Conservation (phyloP, 2,113 vertebrate genomes). For the Atlantisia rogersi region DNA sequence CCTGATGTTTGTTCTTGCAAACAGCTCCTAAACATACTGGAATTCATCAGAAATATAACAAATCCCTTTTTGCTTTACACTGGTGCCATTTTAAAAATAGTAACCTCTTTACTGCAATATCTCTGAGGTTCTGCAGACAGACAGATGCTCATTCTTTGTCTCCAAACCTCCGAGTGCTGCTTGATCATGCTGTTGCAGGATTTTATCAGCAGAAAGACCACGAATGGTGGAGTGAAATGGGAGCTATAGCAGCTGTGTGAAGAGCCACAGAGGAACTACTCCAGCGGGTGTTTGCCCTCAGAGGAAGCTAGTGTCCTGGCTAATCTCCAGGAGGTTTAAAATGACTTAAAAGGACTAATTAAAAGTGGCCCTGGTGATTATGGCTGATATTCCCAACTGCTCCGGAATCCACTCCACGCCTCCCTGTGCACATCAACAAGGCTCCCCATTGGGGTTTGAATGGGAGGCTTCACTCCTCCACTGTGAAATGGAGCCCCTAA, state of each 20-base stretch:
- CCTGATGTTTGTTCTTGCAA: neutral
- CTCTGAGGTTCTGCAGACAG: neutral
- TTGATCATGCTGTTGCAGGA: neutral
- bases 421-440: neutral
- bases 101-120: neutral
- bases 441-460: neutral
- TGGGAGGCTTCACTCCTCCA: neutral
- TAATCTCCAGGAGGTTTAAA: neutral
- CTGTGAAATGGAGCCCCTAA: rapidly evolving
- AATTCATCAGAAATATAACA: neutral
- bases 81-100: slow-evolving; percentile 43
- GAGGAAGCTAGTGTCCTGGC: neutral
- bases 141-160: neutral
- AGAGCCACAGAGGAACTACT: neutral
- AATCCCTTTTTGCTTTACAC: neutral
- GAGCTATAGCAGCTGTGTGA: neutral
- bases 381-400: neutral
- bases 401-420: neutral
- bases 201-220: neutral
- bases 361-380: neutral
- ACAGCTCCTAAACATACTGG: slow-evolving; percentile 1
- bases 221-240: rapidly evolving
- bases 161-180: neutral
- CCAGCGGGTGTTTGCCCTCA: neutral
- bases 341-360: neutral